Conservation (phyloP, 2,113 vertebrate species). For the Chloropsis cyanopogon region DNA sequence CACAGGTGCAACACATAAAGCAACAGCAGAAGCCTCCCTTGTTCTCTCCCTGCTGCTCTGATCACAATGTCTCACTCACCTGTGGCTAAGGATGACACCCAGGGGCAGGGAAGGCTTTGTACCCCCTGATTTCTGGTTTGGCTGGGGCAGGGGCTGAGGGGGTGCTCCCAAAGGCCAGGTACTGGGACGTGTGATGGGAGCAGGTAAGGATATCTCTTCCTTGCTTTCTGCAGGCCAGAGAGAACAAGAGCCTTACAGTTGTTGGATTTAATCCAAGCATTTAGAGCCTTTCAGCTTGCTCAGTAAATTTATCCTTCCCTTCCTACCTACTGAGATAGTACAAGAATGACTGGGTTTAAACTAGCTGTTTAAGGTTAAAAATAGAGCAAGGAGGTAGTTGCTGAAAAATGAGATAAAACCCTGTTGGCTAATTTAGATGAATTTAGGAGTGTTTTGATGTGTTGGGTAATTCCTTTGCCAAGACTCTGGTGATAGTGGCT, state of each 20-base stretch:
- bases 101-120: background rate
- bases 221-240: background rate
- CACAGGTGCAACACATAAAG: fast-evolving
- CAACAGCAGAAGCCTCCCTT: conserved; percentile 9
- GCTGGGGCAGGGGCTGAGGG: background rate
- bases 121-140: background rate
- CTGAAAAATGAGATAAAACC: background rate
- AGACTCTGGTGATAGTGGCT: background rate
- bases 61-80: background rate
- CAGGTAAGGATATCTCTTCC: background rate
- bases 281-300: background rate
- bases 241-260: background rate
- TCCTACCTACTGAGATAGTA: background rate
- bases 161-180: fast-evolving
- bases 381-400: background rate
- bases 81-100: background rate
- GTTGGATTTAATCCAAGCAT: background rate
- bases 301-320: background rate
- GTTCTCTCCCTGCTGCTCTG: background rate
- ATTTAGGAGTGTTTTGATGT: background rate
- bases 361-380: background rate
- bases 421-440: background rate
- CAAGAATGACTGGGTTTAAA: background rate
- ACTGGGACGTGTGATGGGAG: background rate
- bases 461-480: background rate